These are phyloP conservation scores for Sinocyclocheilus grahami DNA, from an alignment of 2,113 vertebrate species.

Conservation along the genomic window DNA sequence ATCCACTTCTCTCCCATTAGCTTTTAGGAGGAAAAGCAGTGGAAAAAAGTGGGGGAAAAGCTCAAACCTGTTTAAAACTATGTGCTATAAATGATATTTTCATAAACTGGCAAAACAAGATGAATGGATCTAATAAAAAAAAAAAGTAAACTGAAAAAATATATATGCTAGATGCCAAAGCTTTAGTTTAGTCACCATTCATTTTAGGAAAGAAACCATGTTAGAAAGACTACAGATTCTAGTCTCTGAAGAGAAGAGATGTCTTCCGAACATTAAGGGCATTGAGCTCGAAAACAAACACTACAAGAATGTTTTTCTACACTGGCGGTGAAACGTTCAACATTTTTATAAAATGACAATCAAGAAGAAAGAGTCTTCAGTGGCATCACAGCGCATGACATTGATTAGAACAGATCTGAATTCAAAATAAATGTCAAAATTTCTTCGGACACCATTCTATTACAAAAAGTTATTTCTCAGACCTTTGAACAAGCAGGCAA, in stretches of 20 bases:
- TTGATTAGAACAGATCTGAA: background rate
- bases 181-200: background rate
- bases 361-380: background rate
- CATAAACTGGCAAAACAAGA: background rate
- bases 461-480: background rate
- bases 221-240: background rate
- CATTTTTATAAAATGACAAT: background rate
- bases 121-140: background rate
- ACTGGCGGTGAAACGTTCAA: background rate
- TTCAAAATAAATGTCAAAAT: background rate
- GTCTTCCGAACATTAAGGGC: background rate
- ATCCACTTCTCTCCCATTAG: background rate
- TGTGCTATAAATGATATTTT: background rate
- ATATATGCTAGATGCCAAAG: background rate
- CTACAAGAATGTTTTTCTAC: background rate
- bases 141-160: no score
- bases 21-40: background rate
- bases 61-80: background rate
- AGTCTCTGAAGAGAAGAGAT: background rate
- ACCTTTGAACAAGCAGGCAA: background rate
- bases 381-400: background rate
- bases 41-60: no score
- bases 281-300: background rate
- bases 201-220: background rate
- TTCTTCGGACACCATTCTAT: background rate